These are phyloP conservation scores for Lagopus muta DNA, from an alignment of 2,113 vertebrate genomes.

Conservation along the genomic window DNA sequence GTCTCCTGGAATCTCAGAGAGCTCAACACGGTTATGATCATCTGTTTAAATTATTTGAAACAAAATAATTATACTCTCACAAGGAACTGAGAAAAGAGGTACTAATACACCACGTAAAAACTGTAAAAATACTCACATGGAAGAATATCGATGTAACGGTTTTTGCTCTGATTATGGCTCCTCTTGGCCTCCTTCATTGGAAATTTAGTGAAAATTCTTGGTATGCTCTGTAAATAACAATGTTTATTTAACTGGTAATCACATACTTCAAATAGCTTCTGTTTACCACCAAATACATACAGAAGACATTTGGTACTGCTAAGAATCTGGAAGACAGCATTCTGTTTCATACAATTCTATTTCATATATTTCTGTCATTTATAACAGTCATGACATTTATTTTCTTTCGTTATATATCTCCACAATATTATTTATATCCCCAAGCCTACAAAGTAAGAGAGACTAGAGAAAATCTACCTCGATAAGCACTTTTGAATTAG, in stretches of 20 bases:
- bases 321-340: not conserved
- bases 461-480: not conserved
- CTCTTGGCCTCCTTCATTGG: constrained; percentile 91
- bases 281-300: not conserved
- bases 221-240: constrained; percentile 88
- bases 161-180: constrained; percentile 87
- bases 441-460: not conserved
- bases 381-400: not conserved
- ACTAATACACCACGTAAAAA: not conserved
- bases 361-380: not conserved
- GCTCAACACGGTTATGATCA: constrained; percentile 92
- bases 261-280: not conserved
- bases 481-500: not conserved
- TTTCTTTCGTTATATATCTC: not conserved
- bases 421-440: not conserved
- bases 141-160: constrained; percentile 96
- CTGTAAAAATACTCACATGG: constrained; percentile 85
- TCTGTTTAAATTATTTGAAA: constrained; percentile 76
- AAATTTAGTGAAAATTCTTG: constrained; percentile 90
- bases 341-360: not conserved
- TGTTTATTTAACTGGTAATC: not conserved
- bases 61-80: not conserved
- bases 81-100: not conserved
- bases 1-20: constrained; percentile 83
- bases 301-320: not conserved